phyloP scores from a whole-genome alignment of 2,888 invertebrate species.

The Serripes groenlandicus region DNA sequence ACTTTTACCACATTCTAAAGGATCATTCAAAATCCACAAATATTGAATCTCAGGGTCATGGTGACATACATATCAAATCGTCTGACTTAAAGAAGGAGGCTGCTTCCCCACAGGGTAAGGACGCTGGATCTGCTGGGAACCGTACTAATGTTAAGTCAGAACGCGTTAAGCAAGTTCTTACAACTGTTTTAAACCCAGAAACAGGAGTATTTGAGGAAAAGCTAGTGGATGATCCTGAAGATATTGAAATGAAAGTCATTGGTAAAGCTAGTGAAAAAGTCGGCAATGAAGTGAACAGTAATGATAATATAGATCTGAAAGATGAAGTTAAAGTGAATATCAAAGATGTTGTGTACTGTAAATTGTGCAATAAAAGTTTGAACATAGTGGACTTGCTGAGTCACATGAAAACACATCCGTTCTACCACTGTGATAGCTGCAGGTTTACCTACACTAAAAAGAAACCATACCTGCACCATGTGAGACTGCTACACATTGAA shows the following conservation, averaged over 20 bases:
- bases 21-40: constrained; percentile 38
- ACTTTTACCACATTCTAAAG: constrained; percentile 54
- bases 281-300: constrained; percentile 1
- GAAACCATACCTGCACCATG: constrained; percentile 34
- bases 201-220: constrained; percentile 60
- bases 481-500: constrained; percentile 38
- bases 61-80: constrained; percentile 13
- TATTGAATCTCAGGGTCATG: constrained; percentile 14
- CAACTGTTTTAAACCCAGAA: constrained; percentile 55
- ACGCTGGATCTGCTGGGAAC: not conserved
- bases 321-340: constrained; percentile 16
- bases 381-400: constrained; percentile 29
- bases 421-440: constrained; percentile 51
- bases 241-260: not conserved
- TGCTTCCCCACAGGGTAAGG: not conserved
- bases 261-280: constrained; percentile 6
- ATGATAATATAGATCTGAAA: not conserved
- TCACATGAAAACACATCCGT: constrained; percentile 49
- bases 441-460: constrained; percentile 51
- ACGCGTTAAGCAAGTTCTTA: not conserved
- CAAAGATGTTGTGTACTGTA: constrained; percentile 50
- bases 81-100: constrained; percentile 12
- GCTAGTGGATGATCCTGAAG: constrained; percentile 42
- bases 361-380: constrained; percentile 53
- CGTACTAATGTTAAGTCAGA: not conserved